Conservation (phyloP, 2,113 vertebrate genomes). For the Campylorhamphus procurvoides region DNA sequence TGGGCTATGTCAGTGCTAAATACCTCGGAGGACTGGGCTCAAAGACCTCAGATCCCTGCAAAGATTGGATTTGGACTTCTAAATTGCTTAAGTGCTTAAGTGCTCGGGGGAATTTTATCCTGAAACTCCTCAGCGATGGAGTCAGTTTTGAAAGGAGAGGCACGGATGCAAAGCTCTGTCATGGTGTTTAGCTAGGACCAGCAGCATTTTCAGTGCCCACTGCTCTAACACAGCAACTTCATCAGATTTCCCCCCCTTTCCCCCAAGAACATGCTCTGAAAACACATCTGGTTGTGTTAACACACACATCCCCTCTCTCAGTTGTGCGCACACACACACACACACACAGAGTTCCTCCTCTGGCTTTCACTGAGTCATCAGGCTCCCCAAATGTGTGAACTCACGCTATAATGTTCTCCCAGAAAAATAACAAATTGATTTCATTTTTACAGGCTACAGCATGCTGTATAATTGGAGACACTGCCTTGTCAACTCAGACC, state of each 20-base stretch:
- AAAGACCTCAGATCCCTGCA: constrained; percentile 46
- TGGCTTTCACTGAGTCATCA: constrained; percentile 47
- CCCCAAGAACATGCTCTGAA: not conserved
- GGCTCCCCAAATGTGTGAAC: constrained; percentile 64
- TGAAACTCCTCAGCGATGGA: not conserved
- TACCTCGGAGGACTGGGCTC: constrained; percentile 44
- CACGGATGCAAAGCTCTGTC: not conserved
- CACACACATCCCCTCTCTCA: not conserved
- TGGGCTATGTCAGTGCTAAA: constrained; percentile 57
- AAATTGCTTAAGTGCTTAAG: constrained; percentile 62
- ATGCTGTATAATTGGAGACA: constrained; percentile 76
- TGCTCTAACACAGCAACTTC: not conserved
- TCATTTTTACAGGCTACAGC: constrained; percentile 72
- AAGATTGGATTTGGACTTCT: constrained; percentile 63
- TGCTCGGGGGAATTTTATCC: constrained; percentile 51
- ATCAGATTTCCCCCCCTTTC: not conserved
- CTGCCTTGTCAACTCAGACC: constrained; percentile 74
- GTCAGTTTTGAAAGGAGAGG: not conserved
- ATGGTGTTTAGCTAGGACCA: not conserved
- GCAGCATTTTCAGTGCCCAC: not conserved
- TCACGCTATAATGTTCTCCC: constrained; percentile 62
- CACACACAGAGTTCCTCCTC: not conserved
- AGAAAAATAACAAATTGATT: constrained; percentile 76
- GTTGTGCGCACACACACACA: not conserved
- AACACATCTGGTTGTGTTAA: not conserved